Percentiles rank a stretch among this genome's conserved stretches.
Evolutionary conservation across 2,797 vertebrate genomes (phyloP).

Genomic region (Silurus aristotelis): DNA sequence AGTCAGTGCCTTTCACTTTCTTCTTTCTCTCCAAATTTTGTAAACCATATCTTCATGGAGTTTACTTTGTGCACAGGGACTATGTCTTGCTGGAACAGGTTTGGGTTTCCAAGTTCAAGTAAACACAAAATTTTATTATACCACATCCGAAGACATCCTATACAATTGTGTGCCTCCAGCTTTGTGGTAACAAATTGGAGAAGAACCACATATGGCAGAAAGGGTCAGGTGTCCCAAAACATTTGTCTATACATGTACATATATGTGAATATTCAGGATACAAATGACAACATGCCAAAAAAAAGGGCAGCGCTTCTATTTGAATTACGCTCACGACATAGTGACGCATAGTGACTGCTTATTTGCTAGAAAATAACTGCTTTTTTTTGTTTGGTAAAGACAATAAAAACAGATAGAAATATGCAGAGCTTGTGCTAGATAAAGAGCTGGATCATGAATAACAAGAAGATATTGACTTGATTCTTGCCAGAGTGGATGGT

Average conservation of each 20-base stretch:
- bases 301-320: slow-evolving; percentile 62
- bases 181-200: no score
- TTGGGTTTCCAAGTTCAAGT: no score
- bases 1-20: no score
- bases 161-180: no score
- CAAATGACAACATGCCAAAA: slow-evolving; percentile 73
- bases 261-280: slow-evolving; percentile 69
- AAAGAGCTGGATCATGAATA: slow-evolving; percentile 65
- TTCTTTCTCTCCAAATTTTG: no score
- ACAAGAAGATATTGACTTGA: slow-evolving; percentile 53
- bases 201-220: not conserved
- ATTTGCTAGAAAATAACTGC: slow-evolving; percentile 63
- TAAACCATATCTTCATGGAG: no score
- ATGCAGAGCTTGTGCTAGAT: slow-evolving; percentile 57
- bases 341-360: slow-evolving; percentile 63
- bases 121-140: no score
- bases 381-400: slow-evolving; percentile 63
- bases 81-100: no score
- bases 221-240: no score
- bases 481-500: slow-evolving; percentile 56
- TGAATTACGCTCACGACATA: slow-evolving; percentile 73
- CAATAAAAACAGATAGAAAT: slow-evolving; percentile 32
- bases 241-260: slow-evolving; percentile 29
- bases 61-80: no score
- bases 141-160: no score